These are phyloP conservation scores for Hylia prasina DNA, from an alignment of 2,113 vertebrate genomes.

Conservation along the genomic window DNA sequence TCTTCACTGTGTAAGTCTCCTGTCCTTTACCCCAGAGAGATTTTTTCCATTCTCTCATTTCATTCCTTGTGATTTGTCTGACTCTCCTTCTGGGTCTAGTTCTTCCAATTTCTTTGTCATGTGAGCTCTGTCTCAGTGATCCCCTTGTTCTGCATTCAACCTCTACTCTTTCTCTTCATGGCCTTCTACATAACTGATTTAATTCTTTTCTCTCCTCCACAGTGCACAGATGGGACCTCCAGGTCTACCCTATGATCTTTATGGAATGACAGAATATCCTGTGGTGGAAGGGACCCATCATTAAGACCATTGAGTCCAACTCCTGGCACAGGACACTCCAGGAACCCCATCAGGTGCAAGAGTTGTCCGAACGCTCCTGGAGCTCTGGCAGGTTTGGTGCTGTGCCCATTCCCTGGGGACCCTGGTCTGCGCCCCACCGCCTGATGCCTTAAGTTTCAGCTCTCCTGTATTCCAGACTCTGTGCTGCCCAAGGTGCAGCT, in stretches of 20 bases:
- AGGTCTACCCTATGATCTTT: too few species aligned
- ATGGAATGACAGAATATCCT: too few species aligned
- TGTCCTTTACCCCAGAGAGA: neutral
- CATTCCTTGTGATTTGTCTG: neutral
- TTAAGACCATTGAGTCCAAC: rapidly evolving
- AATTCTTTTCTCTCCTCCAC: neutral
- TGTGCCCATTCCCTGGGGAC: neutral
- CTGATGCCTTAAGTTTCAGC: neutral
- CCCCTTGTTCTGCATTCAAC: neutral
- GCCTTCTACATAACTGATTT: neutral
- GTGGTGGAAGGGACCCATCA: neutral
- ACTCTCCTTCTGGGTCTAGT: neutral
- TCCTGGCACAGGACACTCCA: neutral
- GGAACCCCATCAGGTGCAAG: neutral
- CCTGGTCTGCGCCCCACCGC: neutral
- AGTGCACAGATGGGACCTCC: neutral
- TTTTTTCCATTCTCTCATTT: neutral
- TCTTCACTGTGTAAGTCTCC: neutral
- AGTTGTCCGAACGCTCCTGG: rapidly evolving
- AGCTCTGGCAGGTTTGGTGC: neutral
- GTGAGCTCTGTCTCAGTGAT: neutral
- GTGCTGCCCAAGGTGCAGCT: too few species aligned
- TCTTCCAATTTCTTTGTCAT: neutral
- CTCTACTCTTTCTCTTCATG: neutral
- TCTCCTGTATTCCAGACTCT: too few species aligned